A percentile compares a stretch with the other conserved stretches of the same genome.
Evolutionary conservation across 2,888 invertebrate species (phyloP).

Genomic region (Caenorhabditis panamensis): DNA sequence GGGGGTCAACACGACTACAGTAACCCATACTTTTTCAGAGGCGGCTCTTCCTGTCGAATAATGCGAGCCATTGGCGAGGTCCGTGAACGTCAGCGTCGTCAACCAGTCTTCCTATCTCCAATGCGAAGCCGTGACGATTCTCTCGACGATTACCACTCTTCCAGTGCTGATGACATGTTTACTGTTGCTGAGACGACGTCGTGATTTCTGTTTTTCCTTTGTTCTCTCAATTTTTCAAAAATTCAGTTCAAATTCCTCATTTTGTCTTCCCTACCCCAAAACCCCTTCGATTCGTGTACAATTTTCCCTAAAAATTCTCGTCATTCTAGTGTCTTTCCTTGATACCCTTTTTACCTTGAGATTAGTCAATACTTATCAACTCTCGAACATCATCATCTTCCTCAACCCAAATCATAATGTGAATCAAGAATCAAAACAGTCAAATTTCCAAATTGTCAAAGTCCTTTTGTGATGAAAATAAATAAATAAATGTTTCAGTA

Average conservation of each 20-base stretch:
- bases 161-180: slow-evolving; percentile 71
- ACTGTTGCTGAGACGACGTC: slow-evolving; percentile 46
- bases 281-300: slow-evolving; percentile 13
- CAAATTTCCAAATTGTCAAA: too few relatives aligned
- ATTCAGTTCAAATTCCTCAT: neutral
- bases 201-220: neutral
- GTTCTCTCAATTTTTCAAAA: neutral
- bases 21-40: slow-evolving; percentile 70
- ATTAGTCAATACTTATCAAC: too few relatives aligned
- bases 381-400: too few relatives aligned
- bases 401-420: too few relatives aligned
- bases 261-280: neutral
- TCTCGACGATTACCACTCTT: slow-evolving; percentile 72
- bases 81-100: slow-evolving; percentile 62
- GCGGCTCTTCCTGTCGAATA: slow-evolving; percentile 79
- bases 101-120: slow-evolving; percentile 64
- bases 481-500: too few relatives aligned
- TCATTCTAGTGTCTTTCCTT: slow-evolving; percentile 46
- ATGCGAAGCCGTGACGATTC: slow-evolving; percentile 71
- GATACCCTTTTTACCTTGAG: too few relatives aligned
- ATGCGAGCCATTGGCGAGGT: slow-evolving; percentile 75
- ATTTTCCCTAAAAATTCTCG: slow-evolving; percentile 22
- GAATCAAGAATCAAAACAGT: too few relatives aligned
- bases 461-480: too few relatives aligned
- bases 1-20: too few relatives aligned